Evolutionary conservation across 1,140 invertebrate species (phyloP).

Genomic region (Panonychus citri): DNA sequence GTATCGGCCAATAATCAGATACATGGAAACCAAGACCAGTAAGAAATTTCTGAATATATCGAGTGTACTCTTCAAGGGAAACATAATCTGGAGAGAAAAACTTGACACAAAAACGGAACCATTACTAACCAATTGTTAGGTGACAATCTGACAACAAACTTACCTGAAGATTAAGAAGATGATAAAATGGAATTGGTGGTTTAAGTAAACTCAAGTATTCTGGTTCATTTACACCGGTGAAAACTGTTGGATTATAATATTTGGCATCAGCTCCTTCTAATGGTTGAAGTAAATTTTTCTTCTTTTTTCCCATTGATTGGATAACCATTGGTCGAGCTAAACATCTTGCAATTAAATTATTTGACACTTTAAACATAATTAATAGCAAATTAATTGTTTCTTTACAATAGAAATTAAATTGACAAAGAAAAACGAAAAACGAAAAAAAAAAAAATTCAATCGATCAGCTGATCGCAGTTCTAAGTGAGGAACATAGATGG

Average conservation of each 20-base stretch:
- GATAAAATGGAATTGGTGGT: conserved; percentile 8
- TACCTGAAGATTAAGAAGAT: conserved; percentile 7
- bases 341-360: neutral
- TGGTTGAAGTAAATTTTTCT: neutral
- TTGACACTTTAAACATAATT: neutral
- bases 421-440: too few species aligned
- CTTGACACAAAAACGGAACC: neutral
- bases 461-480: too few species aligned
- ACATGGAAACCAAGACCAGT: conserved; percentile 2
- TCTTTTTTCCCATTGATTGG: neutral
- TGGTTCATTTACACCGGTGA: conserved; percentile 2
- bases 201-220: conserved; percentile 6
- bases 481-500: too few species aligned
- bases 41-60: conserved; percentile 3
- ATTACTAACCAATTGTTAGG: neutral
- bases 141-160: neutral
- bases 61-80: conserved; percentile 1
- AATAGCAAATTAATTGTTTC: too few species aligned
- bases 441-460: too few species aligned
- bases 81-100: conserved; percentile 4
- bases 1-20: conserved; percentile 2
- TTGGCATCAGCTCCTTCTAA: neutral
- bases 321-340: neutral
- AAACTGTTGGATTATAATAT: neutral
- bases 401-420: too few species aligned